phyloP scores from a whole-genome alignment of 1,140 invertebrate species.

The Solenopsis fugax region DNA sequence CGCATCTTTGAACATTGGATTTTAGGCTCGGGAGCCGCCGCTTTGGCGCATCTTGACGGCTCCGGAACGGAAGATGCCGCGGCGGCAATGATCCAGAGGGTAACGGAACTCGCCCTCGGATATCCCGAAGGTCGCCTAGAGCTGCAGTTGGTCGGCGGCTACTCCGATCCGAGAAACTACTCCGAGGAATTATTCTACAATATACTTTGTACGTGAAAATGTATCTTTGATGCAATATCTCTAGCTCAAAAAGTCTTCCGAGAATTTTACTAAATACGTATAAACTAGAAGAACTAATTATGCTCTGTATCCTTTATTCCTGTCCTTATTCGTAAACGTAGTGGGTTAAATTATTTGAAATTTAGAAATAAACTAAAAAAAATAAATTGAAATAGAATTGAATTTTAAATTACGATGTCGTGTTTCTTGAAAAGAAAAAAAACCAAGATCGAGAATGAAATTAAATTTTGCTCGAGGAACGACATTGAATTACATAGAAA shows the following conservation, averaged over 20 bases:
- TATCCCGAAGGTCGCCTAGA: slow-evolving; percentile 95
- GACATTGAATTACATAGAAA: slow-evolving; percentile 7
- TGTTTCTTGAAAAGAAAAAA: background rate
- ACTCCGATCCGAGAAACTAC: slow-evolving; percentile 92
- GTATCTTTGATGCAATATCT: background rate
- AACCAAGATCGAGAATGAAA: background rate
- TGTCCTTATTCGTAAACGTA: background rate
- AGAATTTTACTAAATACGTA: background rate
- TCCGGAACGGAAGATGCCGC: slow-evolving; percentile 94
- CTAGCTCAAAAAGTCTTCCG: background rate
- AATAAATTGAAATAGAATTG: background rate
- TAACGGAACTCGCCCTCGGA: slow-evolving; percentile 93
- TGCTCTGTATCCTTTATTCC: background rate
- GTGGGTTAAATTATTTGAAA: background rate
- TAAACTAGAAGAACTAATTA: background rate
- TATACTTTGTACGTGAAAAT: slow-evolving; percentile 93
- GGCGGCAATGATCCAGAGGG: slow-evolving; percentile 91
- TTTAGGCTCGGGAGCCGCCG: slow-evolving; percentile 94
- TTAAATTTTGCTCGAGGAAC: background rate
- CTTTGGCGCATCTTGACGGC: slow-evolving; percentile 96
- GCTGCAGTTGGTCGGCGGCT: slow-evolving; percentile 96
- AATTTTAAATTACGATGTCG: background rate
- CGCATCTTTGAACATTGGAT: slow-evolving; percentile 15
- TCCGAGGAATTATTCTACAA: slow-evolving; percentile 96
- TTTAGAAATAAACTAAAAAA: slow-evolving; percentile 1